Evolutionary conservation across 1,140 invertebrate species (phyloP).

Genomic region (Drosophila neocordata): DNA sequence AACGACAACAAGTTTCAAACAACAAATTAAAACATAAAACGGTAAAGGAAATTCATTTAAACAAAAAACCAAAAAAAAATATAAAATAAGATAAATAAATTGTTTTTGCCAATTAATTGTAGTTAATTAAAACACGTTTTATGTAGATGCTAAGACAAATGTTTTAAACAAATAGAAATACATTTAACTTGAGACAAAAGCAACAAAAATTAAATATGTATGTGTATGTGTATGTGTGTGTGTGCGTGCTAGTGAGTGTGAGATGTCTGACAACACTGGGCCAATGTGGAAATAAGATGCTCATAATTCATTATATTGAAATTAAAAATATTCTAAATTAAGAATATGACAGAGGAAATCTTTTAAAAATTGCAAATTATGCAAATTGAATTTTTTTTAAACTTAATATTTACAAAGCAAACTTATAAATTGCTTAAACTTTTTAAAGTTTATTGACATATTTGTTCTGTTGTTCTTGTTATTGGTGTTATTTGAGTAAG

Average conservation of each 20-base stretch:
- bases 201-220: not conserved
- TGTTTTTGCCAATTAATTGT: slow-evolving; percentile 20
- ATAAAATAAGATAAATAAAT: slow-evolving; percentile 18
- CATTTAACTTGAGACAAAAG: slow-evolving; percentile 7
- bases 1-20: slow-evolving; percentile 6
- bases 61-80: slow-evolving; percentile 28
- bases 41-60: slow-evolving; percentile 37
- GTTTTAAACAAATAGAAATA: slow-evolving; percentile 8
- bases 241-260: not conserved
- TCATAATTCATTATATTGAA: not conserved
- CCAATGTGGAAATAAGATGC: not conserved
- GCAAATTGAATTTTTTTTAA: too few species aligned
- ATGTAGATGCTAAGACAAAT: not conserved
- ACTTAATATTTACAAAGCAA: too few species aligned
- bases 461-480: too few species aligned
- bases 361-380: too few species aligned
- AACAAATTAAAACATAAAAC: slow-evolving; percentile 33
- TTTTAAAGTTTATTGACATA: too few species aligned
- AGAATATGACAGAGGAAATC: not conserved
- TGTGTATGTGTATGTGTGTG: not conserved
- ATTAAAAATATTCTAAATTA: not conserved
- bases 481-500: too few species aligned
- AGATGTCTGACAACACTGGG: slow-evolving; percentile 5
- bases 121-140: slow-evolving; percentile 7
- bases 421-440: too few species aligned